Conservation (phyloP, 2,113 vertebrate species). For the Solea solea region DNA sequence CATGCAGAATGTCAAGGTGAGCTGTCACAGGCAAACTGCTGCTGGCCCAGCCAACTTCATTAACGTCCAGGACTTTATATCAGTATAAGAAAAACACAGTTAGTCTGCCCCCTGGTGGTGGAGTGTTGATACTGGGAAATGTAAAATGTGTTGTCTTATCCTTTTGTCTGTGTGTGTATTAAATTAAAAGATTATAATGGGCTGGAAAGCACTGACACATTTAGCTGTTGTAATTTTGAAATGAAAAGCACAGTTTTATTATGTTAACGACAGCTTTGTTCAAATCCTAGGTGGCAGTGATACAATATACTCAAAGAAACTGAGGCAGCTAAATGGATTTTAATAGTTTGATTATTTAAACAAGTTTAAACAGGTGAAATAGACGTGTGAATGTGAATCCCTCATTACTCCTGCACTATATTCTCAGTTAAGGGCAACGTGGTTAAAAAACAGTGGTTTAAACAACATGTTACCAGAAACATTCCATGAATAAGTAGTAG, state of each 20-base stretch:
- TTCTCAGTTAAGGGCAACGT: not conserved
- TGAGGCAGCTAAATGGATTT: too few relatives aligned
- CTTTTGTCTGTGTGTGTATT: conserved; percentile 2
- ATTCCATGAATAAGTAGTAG: too few relatives aligned
- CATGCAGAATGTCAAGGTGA: conserved; percentile 91
- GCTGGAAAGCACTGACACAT: too few relatives aligned
- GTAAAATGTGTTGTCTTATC: not conserved
- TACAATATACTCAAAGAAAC: too few relatives aligned
- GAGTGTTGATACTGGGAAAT: not conserved
- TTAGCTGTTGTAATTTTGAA: not conserved
- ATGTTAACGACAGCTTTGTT: too few relatives aligned
- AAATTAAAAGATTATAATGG: too few relatives aligned
- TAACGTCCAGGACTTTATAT: conserved; percentile 27
- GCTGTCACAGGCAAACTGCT: conserved; percentile 35
- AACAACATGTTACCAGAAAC: too few relatives aligned
- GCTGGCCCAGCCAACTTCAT: conserved; percentile 35
- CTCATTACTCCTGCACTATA: not conserved
- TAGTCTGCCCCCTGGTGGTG: conserved; percentile 69
- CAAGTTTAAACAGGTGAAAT: not conserved
- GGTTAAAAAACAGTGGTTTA: too few relatives aligned
- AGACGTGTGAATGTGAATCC: not conserved
- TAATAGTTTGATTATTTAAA: too few relatives aligned
- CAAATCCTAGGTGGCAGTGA: too few relatives aligned
- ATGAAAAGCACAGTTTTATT: too few relatives aligned
- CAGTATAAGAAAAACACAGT: conserved; percentile 12